A percentile compares a stretch with the other conserved stretches of the same genome.
These are phyloP conservation scores for Calidris pugnax DNA, from an alignment of 2,113 vertebrate genomes.

Conservation along the genomic window DNA sequence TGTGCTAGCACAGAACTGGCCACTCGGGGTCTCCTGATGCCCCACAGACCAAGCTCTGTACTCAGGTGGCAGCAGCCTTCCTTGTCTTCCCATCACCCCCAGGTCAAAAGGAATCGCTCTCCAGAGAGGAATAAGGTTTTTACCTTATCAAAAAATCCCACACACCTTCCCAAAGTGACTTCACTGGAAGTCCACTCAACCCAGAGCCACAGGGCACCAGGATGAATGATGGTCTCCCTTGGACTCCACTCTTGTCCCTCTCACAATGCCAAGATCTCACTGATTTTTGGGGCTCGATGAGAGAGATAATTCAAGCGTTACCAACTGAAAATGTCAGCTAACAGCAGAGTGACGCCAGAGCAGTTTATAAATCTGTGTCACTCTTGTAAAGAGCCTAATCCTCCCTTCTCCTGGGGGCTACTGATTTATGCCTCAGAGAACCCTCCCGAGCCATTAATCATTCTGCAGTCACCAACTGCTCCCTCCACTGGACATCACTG, in stretches of 20 bases:
- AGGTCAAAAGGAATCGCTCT: background rate
- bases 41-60: background rate
- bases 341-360: background rate
- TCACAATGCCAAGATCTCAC: background rate
- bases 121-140: background rate
- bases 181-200: background rate
- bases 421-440: constrained; percentile 3
- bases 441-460: background rate
- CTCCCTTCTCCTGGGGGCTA: background rate
- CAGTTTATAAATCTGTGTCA: background rate
- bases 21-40: too few species aligned
- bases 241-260: background rate
- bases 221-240: background rate
- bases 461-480: background rate
- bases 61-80: accelerated
- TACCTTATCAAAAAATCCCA: background rate
- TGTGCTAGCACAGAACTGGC: background rate
- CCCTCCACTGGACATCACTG: background rate
- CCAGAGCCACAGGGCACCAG: background rate
- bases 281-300: background rate
- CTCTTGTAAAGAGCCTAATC: background rate
- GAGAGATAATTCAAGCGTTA: background rate
- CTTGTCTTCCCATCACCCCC: too few species aligned
- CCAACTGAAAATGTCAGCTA: background rate
- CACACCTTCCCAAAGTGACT: background rate